These are phyloP conservation scores for Apaloderma vittatum DNA, from an alignment of 2,113 vertebrate species.

Conservation along the genomic window DNA sequence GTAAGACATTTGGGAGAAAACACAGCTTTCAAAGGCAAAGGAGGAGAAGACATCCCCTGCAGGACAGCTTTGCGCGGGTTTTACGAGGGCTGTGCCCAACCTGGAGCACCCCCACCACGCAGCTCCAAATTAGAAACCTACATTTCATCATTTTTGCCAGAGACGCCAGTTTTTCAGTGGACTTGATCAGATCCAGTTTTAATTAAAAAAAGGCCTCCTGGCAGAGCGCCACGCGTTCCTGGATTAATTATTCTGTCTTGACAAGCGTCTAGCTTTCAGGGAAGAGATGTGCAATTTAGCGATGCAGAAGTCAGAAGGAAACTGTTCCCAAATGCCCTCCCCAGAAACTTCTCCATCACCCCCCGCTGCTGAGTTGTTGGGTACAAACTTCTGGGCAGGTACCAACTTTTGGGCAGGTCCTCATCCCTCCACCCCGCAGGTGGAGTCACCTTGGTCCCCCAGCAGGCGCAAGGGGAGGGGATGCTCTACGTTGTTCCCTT, in stretches of 20 bases:
- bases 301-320: background rate
- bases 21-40: background rate
- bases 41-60: background rate
- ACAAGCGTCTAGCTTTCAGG: background rate
- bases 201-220: slow-evolving; percentile 56
- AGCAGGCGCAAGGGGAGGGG: background rate
- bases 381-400: background rate
- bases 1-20: background rate
- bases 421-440: background rate
- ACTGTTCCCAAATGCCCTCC: background rate
- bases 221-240: background rate
- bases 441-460: background rate
- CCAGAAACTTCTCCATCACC: background rate
- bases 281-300: background rate
- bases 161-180: background rate
- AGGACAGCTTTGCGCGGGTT: background rate
- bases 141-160: background rate
- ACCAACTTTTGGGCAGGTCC: background rate
- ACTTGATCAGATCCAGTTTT: background rate
- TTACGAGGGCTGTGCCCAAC: background rate
- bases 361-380: background rate
- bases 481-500: rapidly evolving
- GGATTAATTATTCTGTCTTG: slow-evolving; percentile 48
- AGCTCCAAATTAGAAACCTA: background rate
- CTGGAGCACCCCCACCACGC: rapidly evolving